phyloP scores from a whole-genome alignment of 2,888 invertebrate species.

The Elysia crispata region DNA sequence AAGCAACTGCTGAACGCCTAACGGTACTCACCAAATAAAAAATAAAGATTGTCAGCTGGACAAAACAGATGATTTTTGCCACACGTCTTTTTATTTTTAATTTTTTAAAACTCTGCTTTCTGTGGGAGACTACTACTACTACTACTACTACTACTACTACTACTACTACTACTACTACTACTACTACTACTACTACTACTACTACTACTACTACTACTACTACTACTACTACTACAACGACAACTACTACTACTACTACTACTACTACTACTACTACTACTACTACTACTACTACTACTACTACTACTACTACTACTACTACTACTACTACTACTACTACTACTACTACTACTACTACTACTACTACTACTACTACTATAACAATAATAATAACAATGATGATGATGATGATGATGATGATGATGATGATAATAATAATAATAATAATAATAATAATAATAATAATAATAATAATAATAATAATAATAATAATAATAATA shows the following conservation, averaged over 20 bases:
- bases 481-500: no score
- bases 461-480: background rate
- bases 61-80: no score
- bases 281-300: constrained; percentile 29
- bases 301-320: constrained; percentile 33
- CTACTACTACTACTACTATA: background rate
- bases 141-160: no score
- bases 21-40: no score
- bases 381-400: background rate
- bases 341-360: constrained; percentile 4
- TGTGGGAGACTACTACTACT: no score
- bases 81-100: no score
- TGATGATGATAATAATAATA: background rate
- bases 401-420: background rate
- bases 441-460: background rate
- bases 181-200: constrained; percentile 34
- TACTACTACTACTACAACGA: constrained; percentile 15
- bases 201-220: constrained; percentile 20
- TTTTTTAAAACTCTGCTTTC: no score
- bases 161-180: background rate
- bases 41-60: no score
- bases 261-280: constrained; percentile 16
- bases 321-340: constrained; percentile 25
- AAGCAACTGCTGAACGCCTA: no score
- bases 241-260: constrained; percentile 11